A percentile compares a stretch with the other conserved stretches of the same genome.
These are phyloP conservation scores for Hyppa rectilinea DNA, from an alignment of 2,888 invertebrate genomes.

Conservation along the genomic window DNA sequence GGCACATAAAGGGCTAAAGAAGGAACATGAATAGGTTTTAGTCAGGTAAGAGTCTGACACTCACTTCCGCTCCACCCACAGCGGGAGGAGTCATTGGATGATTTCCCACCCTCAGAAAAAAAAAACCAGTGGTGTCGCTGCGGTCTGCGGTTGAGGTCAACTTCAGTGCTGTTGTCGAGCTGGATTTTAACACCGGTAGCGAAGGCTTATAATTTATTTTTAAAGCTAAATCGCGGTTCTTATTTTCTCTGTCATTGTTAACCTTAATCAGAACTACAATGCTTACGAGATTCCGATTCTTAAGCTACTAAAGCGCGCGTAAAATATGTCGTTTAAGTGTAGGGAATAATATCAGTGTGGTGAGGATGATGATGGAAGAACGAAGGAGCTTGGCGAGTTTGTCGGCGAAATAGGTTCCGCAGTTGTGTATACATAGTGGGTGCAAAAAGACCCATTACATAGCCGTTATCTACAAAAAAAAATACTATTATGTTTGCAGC, in stretches of 20 bases:
- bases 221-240: neutral
- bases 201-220: neutral
- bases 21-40: too few relatives aligned
- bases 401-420: too few relatives aligned
- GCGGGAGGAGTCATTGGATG: too few relatives aligned
- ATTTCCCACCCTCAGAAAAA: too few relatives aligned
- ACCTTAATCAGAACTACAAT: constrained; percentile 3
- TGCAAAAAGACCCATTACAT: neutral
- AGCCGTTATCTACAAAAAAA: too few relatives aligned
- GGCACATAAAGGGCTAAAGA: too few relatives aligned
- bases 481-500: too few relatives aligned
- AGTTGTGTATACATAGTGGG: neutral
- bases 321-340: neutral
- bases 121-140: neutral
- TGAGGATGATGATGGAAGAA: neutral
- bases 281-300: neutral
- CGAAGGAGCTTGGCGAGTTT: too few relatives aligned
- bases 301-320: constrained; percentile 25
- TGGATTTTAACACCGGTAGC: neutral
- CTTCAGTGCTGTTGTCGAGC: neutral
- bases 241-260: neutral
- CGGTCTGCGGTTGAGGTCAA: neutral
- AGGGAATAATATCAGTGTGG: neutral
- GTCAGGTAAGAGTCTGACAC: too few relatives aligned
- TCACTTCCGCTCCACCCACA: too few relatives aligned